Conservation (phyloP, 1,140 invertebrate species). For the Drosophila biarmipes region DNA sequence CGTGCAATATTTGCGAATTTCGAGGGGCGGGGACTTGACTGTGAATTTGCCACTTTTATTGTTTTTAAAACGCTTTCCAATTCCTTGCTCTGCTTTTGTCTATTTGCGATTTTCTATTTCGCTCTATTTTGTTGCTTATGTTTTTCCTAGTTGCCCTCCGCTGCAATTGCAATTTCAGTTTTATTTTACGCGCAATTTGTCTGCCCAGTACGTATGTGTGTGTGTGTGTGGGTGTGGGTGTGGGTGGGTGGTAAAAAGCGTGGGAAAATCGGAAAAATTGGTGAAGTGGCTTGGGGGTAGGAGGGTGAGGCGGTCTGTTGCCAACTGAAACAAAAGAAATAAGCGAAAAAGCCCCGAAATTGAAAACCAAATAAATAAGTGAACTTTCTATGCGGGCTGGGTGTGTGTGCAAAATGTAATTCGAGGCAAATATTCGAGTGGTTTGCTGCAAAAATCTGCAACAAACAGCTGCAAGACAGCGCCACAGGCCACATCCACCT, state of each 20-base stretch:
- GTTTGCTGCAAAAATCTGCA: slow-evolving; percentile 44
- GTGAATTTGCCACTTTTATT: slow-evolving; percentile 59
- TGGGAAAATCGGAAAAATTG: slow-evolving; percentile 1
- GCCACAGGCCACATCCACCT: background rate
- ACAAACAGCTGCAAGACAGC: slow-evolving; percentile 22
- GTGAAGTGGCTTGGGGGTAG: background rate
- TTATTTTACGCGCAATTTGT: slow-evolving; percentile 67
- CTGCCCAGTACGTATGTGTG: slow-evolving; percentile 11
- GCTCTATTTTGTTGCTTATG: slow-evolving; percentile 10
- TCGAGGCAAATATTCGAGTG: slow-evolving; percentile 45
- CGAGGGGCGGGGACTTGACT: slow-evolving; percentile 13
- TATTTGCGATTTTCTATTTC: slow-evolving; percentile 24
- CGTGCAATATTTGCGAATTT: slow-evolving; percentile 53
- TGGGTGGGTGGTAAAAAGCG: background rate
- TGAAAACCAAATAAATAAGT: slow-evolving; percentile 65
- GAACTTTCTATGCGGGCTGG: slow-evolving; percentile 36
- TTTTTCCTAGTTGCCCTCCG: background rate
- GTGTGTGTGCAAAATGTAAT: slow-evolving; percentile 40
- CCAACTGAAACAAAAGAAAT: slow-evolving; percentile 35
- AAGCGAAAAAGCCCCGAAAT: slow-evolving; percentile 32
- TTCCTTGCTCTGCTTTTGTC: slow-evolving; percentile 33
- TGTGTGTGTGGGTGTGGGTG: background rate
- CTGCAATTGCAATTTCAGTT: slow-evolving; percentile 50
- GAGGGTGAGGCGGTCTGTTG: too few relatives aligned
- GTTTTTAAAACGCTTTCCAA: slow-evolving; percentile 63